Conservation (phyloP, 64 coral and sea anemone species). For the Montipora cactus region DNA sequence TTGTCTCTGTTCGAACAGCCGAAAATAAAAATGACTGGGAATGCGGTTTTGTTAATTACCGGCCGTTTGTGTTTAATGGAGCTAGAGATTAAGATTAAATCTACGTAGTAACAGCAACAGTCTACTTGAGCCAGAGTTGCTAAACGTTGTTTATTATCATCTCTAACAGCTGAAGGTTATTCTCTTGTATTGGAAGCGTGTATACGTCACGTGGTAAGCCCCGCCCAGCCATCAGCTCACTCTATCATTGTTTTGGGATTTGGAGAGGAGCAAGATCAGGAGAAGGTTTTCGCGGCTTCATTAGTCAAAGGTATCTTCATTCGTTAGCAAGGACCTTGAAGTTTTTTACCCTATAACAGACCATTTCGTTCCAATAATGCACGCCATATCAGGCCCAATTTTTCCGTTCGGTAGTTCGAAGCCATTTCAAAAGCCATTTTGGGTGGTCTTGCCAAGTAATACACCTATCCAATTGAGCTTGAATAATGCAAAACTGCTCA, state of each 20-base stretch:
- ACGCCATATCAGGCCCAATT: neutral
- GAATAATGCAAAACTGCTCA: no score
- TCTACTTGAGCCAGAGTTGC: no score
- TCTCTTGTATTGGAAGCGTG: conserved; percentile 30
- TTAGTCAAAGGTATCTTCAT: conserved; percentile 18
- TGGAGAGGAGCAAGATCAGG: conserved; percentile 62
- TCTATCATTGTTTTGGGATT: conserved; percentile 44
- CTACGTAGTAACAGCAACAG: no score
- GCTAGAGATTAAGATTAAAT: no score
- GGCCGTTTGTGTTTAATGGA: no score
- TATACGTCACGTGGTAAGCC: conserved; percentile 53
- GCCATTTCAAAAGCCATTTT: no score
- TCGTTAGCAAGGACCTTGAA: neutral
- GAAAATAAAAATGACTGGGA: no score
- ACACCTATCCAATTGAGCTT: no score
- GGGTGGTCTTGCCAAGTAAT: no score
- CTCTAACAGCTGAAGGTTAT: neutral
- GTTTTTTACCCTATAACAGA: neutral
- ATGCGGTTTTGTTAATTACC: no score
- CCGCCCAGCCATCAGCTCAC: conserved; percentile 40
- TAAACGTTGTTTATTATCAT: neutral
- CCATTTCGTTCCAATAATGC: neutral
- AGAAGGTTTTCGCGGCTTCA: conserved; percentile 46
- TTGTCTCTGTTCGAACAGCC: no score
- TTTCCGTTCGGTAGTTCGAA: no score